Evolutionary conservation across 2,113 vertebrate species (phyloP), one percentile per base, ranked within the genome.

Genomic region (Taurulus bubalis): DNA sequence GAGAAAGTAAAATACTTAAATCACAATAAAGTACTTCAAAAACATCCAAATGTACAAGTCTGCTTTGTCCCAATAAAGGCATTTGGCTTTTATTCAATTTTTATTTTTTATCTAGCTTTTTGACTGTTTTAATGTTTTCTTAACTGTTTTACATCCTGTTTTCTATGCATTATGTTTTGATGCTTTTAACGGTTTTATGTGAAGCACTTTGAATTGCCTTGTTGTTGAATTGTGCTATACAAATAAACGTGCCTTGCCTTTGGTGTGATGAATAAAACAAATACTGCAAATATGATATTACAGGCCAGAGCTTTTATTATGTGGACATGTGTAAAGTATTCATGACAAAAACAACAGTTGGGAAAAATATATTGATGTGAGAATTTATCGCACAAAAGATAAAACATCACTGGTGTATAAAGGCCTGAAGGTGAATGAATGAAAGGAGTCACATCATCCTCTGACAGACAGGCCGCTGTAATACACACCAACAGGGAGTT

Each of bases 401-500:
- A 56, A 56, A 56, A 56, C 53, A 14, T 56, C 53, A n/a, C 22
- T 12, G n/a, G 22, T 55, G n/a, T 24, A 12, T 53, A 55, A 24
- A 55, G 9, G 14, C 53, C 53, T 56, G 3, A 11, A 56, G 47
- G 15, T 55, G 18, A 65, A 36, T 38, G 8, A 22, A 68, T 59
- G 16, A 36, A 49, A 74, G 36, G 4, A 62, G 60, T 77, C 62
- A 47, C 18, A 8, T 36, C 64, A n/a, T 15, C 49, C 59, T 28
- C 38, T 22, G 66, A 75, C 74, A 30, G 64, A 56, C 40, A 68
- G 28, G 28, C 30, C 24, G 20, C 22, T 59, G 24, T 67, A 30
- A 70, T n/a, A 26, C 76, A 71, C 59, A 42, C 18, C 16, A 49
- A 38, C 32, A 53, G 51, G 55, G 58, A 56, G 60, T 65, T 73